Evolutionary conservation across 2,888 invertebrate genomes (phyloP), one percentile per base, ranked within the genome.

Genomic region (Volucella inflata): DNA sequence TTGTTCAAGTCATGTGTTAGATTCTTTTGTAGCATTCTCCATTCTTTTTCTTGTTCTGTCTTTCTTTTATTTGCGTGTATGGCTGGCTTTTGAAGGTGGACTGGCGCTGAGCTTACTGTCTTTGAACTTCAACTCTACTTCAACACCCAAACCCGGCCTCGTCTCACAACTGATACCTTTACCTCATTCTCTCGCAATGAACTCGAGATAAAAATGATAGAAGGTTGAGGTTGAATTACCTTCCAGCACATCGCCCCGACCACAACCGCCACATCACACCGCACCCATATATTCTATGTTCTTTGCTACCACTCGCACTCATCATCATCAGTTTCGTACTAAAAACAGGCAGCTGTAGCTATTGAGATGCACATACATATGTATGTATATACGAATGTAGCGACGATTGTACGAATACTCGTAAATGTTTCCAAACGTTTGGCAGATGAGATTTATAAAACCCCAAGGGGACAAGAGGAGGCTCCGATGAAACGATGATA

Each of bases 201-300:
- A 84, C 75, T 60, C 70, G 38, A 55, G 65, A 84, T 79, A 60
- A 51, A 60, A 71, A 50, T 55, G 67, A 67, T 80, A 80, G 80
- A 84, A 84, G 84, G 80, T 80, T 80, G 84, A 84, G 80, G 75
- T 80, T 84, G 84, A 80, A 84, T 67, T 80, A 80, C 79, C 67
- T 84, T 72, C 70, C 75, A 51, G n/a, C 76, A 79, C 44, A 30
- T 30, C 30, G 6, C 30, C 6, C 30, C 30, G 6, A 30, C 30
- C 30, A 30, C 30, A 6, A 30, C 30, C 0, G 6, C 30, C 30
- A 50, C 48, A 68, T 14, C 48, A 62, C 14, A 21, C 59, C 78
- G 14, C 14, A 30, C 30, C 30, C 30, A 2, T 6, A 30, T 30
- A 30, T 30, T 30, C 30, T 30, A 30, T 30, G 6, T 6, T 30